Percentiles rank a stretch among this genome's conserved stretches.
phyloP scores from a whole-genome alignment of 2,888 invertebrate genomes.

The Hybos culiciformis region DNA sequence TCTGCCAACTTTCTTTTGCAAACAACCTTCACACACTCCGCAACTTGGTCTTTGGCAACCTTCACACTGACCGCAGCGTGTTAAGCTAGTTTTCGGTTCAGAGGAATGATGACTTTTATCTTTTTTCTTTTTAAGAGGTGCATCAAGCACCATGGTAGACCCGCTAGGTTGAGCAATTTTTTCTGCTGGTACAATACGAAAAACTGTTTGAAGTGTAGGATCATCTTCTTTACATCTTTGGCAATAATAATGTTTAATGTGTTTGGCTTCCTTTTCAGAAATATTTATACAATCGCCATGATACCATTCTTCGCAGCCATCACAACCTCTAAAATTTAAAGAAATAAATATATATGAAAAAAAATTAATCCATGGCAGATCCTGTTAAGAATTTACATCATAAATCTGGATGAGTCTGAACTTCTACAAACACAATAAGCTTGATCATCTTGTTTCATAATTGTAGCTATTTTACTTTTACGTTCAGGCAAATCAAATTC shows the following conservation, averaged over 20 bases:
- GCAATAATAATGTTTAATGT: constrained; percentile 89
- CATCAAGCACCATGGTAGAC: constrained; percentile 1
- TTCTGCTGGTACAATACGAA: constrained; percentile 29
- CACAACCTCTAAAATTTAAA: constrained; percentile 62
- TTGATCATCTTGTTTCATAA: constrained; percentile 78
- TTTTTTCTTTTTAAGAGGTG: constrained; percentile 17
- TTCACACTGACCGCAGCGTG: constrained; percentile 59
- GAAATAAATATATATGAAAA: neutral
- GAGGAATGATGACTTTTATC: constrained; percentile 14
- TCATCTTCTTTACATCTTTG: constrained; percentile 72
- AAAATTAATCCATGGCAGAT: neutral
- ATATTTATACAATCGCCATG: constrained; percentile 96
- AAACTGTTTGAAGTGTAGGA: constrained; percentile 52
- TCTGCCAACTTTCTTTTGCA: constrained; percentile 26
- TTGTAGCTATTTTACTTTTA: constrained; percentile 77
- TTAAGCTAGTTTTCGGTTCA: constrained; percentile 24
- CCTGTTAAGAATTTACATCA: constrained; percentile 94
- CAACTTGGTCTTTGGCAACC: constrained; percentile 44
- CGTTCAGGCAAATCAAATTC: constrained; percentile 80
- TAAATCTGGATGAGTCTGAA: constrained; percentile 86
- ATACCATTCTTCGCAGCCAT: constrained; percentile 97
- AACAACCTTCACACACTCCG: constrained; percentile 31
- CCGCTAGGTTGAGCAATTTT: constrained; percentile 18
- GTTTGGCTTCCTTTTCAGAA: constrained; percentile 82
- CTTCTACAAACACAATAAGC: constrained; percentile 92